phyloP scores from a whole-genome alignment of 2,888 invertebrate genomes.

The Chrysolina americana region DNA sequence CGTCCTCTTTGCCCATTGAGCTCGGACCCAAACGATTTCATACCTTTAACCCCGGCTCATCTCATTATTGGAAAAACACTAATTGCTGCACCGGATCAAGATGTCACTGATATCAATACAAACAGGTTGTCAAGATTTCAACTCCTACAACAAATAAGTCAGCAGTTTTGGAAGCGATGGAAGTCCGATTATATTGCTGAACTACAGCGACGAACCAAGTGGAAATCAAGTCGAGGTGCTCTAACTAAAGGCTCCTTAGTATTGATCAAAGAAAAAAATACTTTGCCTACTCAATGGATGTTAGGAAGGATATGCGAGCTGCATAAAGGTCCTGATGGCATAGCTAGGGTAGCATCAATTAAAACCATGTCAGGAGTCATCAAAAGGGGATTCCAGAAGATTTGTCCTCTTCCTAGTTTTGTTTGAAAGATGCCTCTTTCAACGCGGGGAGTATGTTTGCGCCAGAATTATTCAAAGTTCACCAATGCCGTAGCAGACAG shows the following conservation, averaged over 20 bases:
- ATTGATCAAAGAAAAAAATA: not conserved
- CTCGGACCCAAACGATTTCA: slow-evolving; percentile 37
- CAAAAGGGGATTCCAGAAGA: slow-evolving; percentile 42
- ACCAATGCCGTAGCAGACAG: not conserved
- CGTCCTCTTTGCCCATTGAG: slow-evolving; percentile 50
- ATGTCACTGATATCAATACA: slow-evolving; percentile 15
- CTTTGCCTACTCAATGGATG: not conserved
- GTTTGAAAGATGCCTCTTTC: slow-evolving; percentile 14
- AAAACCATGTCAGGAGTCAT: slow-evolving; percentile 38
- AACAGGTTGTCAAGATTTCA: slow-evolving; percentile 32
- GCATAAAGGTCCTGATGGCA: slow-evolving; percentile 41
- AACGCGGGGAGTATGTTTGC: slow-evolving; percentile 10
- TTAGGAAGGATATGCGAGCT: slow-evolving; percentile 12
- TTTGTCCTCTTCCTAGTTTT: slow-evolving; percentile 41
- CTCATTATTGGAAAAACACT: slow-evolving; percentile 40
- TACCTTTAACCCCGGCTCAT: slow-evolving; percentile 44
- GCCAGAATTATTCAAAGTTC: not conserved
- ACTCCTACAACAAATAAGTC: slow-evolving; percentile 23
- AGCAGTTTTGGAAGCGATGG: slow-evolving; percentile 33
- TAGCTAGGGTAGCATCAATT: slow-evolving; percentile 40
- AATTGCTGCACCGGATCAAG: slow-evolving; percentile 29
- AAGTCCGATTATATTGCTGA: slow-evolving; percentile 22
- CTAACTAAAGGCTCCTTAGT: slow-evolving; percentile 1
- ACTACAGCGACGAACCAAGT: slow-evolving; percentile 28
- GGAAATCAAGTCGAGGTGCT: slow-evolving; percentile 1